Base-by-base conservation (phyloP, 2,797 vertebrate genomes). In the Notolepis coatsorum region DNA sequence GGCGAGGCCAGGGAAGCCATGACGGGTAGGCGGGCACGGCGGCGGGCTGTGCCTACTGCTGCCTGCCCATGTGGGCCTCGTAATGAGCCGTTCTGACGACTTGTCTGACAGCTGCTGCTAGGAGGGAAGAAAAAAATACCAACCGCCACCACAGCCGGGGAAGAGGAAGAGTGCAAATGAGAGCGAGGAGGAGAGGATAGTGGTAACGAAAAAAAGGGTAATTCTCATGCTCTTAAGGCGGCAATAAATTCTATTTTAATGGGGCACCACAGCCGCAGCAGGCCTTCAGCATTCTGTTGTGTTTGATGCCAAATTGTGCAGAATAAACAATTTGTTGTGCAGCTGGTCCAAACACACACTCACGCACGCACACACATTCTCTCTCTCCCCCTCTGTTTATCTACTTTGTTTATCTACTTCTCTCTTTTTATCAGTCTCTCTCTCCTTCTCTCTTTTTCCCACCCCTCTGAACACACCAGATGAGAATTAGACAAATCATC, bases 301-400 rank as follows among this genome's bases (percentile, higher is more conserved):
- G 85, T 89, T 89, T 85, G 83, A 89, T 88, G 91, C 88, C 88
- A 92, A 92, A 92, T 89, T 91, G 87, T 88, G 89, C 87, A 91
- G 88, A 91, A 92, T 91, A 91, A 91, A 91, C 86, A 91, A 91
- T 90, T 90, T 90, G 82, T 82, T 81, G 81, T 89, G 86, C 84
- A 89, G 80, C 89, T 89, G 86, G 80, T 87, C 75, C 71, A 84
- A 77, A 82, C 39, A 24, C 23, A 38, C 47, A 49, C 41, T 27
- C 42, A 27, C n/a, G 25, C 28, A 46, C 53, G 21, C 38, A 42
- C 20, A 60, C 38, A 47, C 6, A 42, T 37, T 37, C 21, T 24
- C 39, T 47, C 20, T 30, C 30, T 25, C 30, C 17, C 18, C 45
- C 9, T n/a, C n/a, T n/a, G n/a, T n/a, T n/a, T n/a, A n/a, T n/a